Base-by-base conservation (phyloP, 2,797 vertebrate species). In the Pipistrellus pygmaeus region DNA sequence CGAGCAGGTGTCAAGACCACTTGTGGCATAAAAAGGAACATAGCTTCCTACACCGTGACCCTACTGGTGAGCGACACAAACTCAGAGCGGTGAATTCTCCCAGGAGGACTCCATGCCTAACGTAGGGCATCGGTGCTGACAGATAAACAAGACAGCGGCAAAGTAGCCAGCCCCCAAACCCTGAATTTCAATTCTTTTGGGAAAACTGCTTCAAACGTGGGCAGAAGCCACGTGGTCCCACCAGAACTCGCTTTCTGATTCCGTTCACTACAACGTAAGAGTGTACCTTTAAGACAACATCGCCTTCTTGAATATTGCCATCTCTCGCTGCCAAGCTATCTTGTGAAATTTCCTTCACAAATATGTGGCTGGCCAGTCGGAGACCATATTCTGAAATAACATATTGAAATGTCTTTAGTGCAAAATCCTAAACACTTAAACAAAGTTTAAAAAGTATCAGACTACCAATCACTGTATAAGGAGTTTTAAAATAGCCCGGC, bases 331-430 rank as follows among this genome's bases (percentile, higher is more conserved):
- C 99, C 98, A 99, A 98, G 97, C 99, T 99, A 96, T 99, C 99
- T n/a, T 99, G 99, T 64, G 99, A 99, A 98, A 99, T 99, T 98
- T 99, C 99, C 98, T 99, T 99, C 97, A 99, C 99, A 98, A 99
- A 99, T 98, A 99, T 99, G 98, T 99, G 99, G 98, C 99, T 99
- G 98, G 99, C 99, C 98, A 99, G 98, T 96, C 99, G 99, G 97
- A 99, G 99, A 98, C 99, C 99, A 98, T 99, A 99, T 97, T 99
- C 99, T 99, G n/a, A 86, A 88, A 85, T 3, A 51, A 96, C 82
- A 96, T 15, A 95, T 84, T 85, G 94, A 78, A 48, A 91, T 88
- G 30, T 94, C 75, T 77, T 95, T 87, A 96, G 30, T 86, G 48
- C 30, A 87, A 82, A 64, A 92, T 62, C 15, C n/a, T 78, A 38